These are phyloP conservation scores for Diarsia brunnea DNA, from an alignment of 2,888 invertebrate genomes.

Conservation along the genomic window DNA sequence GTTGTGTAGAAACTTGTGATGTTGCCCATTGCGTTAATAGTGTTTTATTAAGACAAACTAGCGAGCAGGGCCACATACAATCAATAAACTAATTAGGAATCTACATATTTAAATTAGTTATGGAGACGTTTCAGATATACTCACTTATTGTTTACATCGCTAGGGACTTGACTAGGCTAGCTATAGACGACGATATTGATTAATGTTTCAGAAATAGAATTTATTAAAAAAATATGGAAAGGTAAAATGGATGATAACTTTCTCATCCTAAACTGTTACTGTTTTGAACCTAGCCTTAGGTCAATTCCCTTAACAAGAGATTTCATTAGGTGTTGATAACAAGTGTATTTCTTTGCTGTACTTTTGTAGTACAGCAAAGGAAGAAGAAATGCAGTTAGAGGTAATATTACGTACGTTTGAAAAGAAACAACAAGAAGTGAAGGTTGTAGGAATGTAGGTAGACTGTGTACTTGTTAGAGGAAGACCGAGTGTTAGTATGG, in stretches of 20 bases:
- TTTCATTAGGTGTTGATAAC: background rate
- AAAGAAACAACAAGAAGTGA: background rate
- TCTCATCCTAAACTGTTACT: too few relatives aligned
- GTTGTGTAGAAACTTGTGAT: background rate
- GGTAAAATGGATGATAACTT: too few relatives aligned
- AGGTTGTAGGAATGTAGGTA: too few relatives aligned
- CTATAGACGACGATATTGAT: slow-evolving; percentile 7
- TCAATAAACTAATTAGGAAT: slow-evolving; percentile 50
- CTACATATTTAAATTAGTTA: slow-evolving; percentile 53
- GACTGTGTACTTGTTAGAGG: background rate
- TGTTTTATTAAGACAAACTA: slow-evolving; percentile 8
- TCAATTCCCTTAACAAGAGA: too few relatives aligned
- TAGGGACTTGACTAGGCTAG: background rate
- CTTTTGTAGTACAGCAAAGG: background rate
- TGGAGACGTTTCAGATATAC: slow-evolving; percentile 25
- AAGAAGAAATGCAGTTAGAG: background rate
- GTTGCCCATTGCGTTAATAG: slow-evolving; percentile 5
- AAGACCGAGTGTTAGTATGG: background rate
- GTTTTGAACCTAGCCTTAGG: too few relatives aligned
- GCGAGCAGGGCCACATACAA: slow-evolving; percentile 11
- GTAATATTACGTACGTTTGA: background rate
- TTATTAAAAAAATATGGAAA: too few relatives aligned
- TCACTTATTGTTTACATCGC: slow-evolving; percentile 40
- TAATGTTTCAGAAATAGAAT: background rate
- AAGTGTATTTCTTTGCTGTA: background rate